Evolutionary conservation across 2,888 invertebrate genomes (phyloP), one percentile per base, ranked within the genome.

Genomic region (Hydriomena furcata): DNA sequence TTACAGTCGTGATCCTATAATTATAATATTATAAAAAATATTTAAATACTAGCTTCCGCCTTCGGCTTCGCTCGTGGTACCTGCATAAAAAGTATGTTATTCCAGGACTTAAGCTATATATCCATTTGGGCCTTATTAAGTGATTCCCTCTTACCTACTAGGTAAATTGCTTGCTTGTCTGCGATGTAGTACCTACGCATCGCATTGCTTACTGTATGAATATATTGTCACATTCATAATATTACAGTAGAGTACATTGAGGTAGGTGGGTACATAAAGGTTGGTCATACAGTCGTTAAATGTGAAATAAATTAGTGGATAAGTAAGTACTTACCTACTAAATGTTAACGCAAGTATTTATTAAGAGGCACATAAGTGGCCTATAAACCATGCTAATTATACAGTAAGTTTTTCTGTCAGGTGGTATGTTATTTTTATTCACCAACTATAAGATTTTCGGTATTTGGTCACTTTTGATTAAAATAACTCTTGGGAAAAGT

Each of bases 261-360:
- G n/a, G n/a, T n/a, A n/a, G 20, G n/a, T 7, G 8, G 5, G 5
- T 21, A 42, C 27, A 41, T 49, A 42, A 37, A 49, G 41, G 31
- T 25, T 51, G 11, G 36, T 34, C 40, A 36, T 31, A 8, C 27
- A 43, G 40, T 52, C 45, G 41, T 52, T 38, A 50, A 55, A 49
- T 46, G 21, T 48, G 13, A 48, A 41, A 20, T 36, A 48, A 53
- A 45, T 45, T 41, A 49, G 23, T 24, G 10, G 24, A 21, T 35
- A 43, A 8, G 17, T 7, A 25, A 12, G 46, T 30, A 30, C 2
- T 3, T 32, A 42, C 36, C 31, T 25, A 13, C 20, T 25, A 27
- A 43, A 48, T 48, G 23, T 36, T 13, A 34, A 40, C 21, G 27
- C 27, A 38, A 11, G 23, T 31, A 25, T 34, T 35, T 35, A 40